Evolutionary conservation across 2,888 invertebrate genomes (phyloP).

Genomic region (Coenonympha glycerion): DNA sequence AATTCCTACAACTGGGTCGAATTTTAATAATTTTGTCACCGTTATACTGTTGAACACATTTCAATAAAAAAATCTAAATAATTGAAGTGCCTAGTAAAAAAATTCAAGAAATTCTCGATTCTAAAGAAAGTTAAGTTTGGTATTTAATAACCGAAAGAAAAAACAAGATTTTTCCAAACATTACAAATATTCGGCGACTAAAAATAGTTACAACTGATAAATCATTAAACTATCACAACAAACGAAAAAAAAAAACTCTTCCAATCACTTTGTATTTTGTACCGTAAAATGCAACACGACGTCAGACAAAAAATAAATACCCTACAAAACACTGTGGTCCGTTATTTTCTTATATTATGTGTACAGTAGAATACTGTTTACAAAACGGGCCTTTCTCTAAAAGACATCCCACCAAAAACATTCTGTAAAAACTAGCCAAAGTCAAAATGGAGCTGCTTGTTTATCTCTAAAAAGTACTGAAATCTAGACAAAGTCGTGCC

Average conservation of each 20-base stretch:
- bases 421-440: too few relatives aligned
- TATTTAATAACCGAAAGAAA: not conserved
- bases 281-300: conserved; percentile 61
- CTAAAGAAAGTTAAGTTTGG: too few relatives aligned
- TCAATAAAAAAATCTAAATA: not conserved
- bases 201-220: conserved; percentile 22
- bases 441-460: too few relatives aligned
- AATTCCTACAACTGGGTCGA: conserved; percentile 5
- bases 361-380: conserved; percentile 15
- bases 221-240: conserved; percentile 38
- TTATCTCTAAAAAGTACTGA: too few relatives aligned
- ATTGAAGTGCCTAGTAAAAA: too few relatives aligned
- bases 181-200: not conserved
- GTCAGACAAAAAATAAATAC: conserved; percentile 39
- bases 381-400: conserved; percentile 14
- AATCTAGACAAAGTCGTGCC: too few relatives aligned
- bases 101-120: too few relatives aligned
- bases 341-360: conserved; percentile 18
- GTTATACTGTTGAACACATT: not conserved
- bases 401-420: too few relatives aligned
- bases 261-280: too few relatives aligned
- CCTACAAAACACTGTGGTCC: conserved; percentile 17
- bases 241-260: conserved; percentile 29
- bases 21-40: not conserved
- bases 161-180: not conserved